A percentile compares a stretch with the other conserved stretches of the same genome.
Evolutionary conservation across 2,113 vertebrate genomes (phyloP).

Genomic region (Setophaga petechia): DNA sequence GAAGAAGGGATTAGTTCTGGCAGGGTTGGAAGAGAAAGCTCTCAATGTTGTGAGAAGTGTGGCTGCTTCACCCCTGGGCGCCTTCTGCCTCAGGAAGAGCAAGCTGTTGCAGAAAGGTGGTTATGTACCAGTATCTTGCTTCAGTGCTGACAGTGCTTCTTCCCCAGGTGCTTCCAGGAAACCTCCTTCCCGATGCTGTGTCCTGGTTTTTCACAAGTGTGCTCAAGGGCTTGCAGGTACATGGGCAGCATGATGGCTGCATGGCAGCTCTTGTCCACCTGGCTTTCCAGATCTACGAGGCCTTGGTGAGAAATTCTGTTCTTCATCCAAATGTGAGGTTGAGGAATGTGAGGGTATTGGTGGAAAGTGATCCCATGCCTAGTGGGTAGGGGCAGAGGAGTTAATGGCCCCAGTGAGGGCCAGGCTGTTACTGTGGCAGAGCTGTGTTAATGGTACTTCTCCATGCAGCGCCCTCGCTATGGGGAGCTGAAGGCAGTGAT

Average conservation of each 20-base stretch:
- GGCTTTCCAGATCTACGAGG: conserved; percentile 94
- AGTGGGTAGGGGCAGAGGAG: background rate
- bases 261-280: conserved; percentile 86
- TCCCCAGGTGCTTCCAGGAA: conserved; percentile 83
- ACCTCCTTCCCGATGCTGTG: conserved; percentile 88
- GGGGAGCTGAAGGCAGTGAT: conserved; percentile 87
- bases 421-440: background rate
- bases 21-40: background rate
- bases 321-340: background rate
- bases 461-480: conserved; percentile 86
- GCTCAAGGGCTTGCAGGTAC: conserved; percentile 87
- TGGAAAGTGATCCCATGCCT: background rate
- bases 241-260: conserved; percentile 94
- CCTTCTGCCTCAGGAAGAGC: background rate
- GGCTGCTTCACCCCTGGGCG: background rate
- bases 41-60: background rate
- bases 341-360: background rate
- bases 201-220: conserved; percentile 91
- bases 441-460: background rate
- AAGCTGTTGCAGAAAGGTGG: background rate
- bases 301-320: conserved; percentile 79
- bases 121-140: background rate
- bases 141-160: background rate
- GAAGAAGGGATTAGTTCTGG: background rate
- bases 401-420: background rate